Base-by-base conservation (phyloP, 2,797 vertebrate genomes). In the Neosilurus mollespiculum region DNA sequence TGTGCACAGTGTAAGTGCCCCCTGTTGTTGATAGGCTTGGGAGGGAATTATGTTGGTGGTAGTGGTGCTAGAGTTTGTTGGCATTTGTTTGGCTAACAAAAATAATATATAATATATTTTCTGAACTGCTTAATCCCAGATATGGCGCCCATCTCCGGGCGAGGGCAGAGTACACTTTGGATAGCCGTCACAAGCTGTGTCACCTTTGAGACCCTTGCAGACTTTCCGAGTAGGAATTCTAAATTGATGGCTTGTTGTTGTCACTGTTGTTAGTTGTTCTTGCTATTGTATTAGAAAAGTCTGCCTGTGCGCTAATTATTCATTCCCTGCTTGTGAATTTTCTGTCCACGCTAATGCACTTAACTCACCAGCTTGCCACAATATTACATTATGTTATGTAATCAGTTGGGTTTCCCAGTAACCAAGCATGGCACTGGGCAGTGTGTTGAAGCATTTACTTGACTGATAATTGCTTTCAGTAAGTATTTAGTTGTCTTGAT, bases 381-480 rank as follows among this genome's bases (percentile, higher is more conserved):
- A 24, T 77, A 58, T 15, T n/a, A 49, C 24, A 43, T 49, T 49
- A 56, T 18, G 34, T 43, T 77, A 12, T 20, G 12, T 62, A 61
- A 24, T n/a, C 12, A 43, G 8, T 64, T 24, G 62, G 11, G 8
- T 77, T 61, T 34, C 54, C 18, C n/a, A 9, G 22, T 16, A 16
- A 77, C 56, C 11, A 12, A 22, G 9, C 49, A 14, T 8, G 8
- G 11, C 22, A 64, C 12, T 24, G 22, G 22, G 75, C 34, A 24
- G 9, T 54, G 9, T 12, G 6, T 14, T 15, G n/a, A n/a, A 53
- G 49, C 22, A 51, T 53, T 26, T 54, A 9, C n/a, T 16, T 34
- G 26, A 54, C 22, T 26, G n/a, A 12, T 26, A 20, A 78, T 53
- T 53, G 76, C 26, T 85, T 83, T 83, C 14, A 81, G 86, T 49